Percentiles rank a stretch among this genome's conserved stretches.
These are phyloP conservation scores for Andrena haemorrhoa DNA, from an alignment of 2,888 invertebrate species.

Conservation along the genomic window DNA sequence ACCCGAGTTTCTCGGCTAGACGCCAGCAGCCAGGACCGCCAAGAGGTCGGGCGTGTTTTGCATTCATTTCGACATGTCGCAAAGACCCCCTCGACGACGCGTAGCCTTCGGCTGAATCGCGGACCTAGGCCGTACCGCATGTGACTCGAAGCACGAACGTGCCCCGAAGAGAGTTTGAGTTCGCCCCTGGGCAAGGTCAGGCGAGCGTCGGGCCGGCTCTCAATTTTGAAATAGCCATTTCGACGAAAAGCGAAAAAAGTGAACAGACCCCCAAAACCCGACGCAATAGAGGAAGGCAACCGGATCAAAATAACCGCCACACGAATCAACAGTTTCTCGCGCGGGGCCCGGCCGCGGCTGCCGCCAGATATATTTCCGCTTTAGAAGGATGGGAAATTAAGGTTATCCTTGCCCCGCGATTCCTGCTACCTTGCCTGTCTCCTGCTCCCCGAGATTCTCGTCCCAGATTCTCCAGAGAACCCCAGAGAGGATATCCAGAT, in stretches of 20 bases:
- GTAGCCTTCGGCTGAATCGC: slow-evolving; percentile 39
- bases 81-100: background rate
- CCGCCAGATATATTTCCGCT: slow-evolving; percentile 74
- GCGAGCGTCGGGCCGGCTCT: slow-evolving; percentile 87
- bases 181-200: slow-evolving; percentile 81
- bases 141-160: slow-evolving; percentile 61
- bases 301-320: slow-evolving; percentile 85
- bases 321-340: slow-evolving; percentile 85
- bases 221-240: slow-evolving; percentile 91
- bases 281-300: slow-evolving; percentile 90
- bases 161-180: slow-evolving; percentile 68
- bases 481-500: slow-evolving; percentile 66
- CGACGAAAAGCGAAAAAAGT: slow-evolving; percentile 84
- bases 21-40: background rate
- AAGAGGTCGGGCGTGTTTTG: slow-evolving; percentile 20
- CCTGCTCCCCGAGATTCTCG: slow-evolving; percentile 41
- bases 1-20: background rate
- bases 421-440: slow-evolving; percentile 44
- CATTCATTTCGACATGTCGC: slow-evolving; percentile 54
- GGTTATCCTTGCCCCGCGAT: slow-evolving; percentile 55
- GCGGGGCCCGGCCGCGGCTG: slow-evolving; percentile 83
- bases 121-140: slow-evolving; percentile 45
- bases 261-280: slow-evolving; percentile 89
- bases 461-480: slow-evolving; percentile 43
- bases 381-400: slow-evolving; percentile 60